phyloP scores from a whole-genome alignment of 2,888 invertebrate species.

The Epinotia ramella region DNA sequence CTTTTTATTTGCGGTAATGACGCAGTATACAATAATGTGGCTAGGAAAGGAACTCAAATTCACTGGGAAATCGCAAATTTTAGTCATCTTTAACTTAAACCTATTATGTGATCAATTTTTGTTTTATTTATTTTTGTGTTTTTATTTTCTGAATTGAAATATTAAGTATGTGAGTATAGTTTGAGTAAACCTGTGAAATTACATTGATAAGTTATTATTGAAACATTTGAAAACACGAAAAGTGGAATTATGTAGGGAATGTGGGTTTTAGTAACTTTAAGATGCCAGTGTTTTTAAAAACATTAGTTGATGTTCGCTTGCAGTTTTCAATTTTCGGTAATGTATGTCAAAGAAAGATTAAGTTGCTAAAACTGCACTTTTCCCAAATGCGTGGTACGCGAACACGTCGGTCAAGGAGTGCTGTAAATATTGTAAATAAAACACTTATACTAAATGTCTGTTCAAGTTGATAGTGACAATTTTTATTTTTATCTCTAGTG shows the following conservation, averaged over 20 bases:
- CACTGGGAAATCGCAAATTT: conserved; percentile 27
- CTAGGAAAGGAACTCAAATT: neutral
- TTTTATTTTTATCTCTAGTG: conserved; percentile 50
- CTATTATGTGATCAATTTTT: conserved; percentile 31
- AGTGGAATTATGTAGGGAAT: neutral
- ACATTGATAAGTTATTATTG: conserved; percentile 5
- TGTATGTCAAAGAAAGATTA: neutral
- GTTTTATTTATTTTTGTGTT: conserved; percentile 7
- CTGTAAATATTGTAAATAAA: conserved; percentile 65
- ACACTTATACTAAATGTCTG: conserved; percentile 43
- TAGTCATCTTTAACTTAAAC: conserved; percentile 26
- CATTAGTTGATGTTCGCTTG: neutral
- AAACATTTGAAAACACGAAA: neutral
- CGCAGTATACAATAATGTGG: conserved; percentile 8
- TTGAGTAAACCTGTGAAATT: conserved; percentile 4
- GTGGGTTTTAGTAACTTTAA: conserved; percentile 13
- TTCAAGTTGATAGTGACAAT: conserved; percentile 50
- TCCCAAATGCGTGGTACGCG: neutral
- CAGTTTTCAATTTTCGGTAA: neutral
- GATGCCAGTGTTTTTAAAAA: neutral
- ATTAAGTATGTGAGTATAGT: conserved; percentile 25
- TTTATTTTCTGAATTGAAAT: conserved; percentile 27
- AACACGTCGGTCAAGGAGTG: conserved; percentile 41
- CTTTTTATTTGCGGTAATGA: neutral
- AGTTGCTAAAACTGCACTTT: neutral